Base-by-base conservation (phyloP, 2,113 vertebrate genomes). In the Trochalopteron elliotii region DNA sequence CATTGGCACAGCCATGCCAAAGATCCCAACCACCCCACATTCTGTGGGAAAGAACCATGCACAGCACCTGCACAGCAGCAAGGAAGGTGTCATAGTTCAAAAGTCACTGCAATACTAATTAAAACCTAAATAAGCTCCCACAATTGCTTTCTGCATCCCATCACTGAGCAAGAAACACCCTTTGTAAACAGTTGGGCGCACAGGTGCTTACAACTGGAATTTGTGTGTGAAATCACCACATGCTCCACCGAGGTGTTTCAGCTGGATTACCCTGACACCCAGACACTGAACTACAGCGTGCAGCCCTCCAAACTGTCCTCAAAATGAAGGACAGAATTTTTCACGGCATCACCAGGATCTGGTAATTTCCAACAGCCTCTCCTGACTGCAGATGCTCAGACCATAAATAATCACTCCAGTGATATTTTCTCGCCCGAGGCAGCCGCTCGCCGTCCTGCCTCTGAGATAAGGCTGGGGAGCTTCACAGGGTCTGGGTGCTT, bases 371-470 rank as follows among this genome's bases (percentile, higher is more conserved):
- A 80, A 15, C 40, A 65, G 88, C 90, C 89, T 78, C 76, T 81
- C 76, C 92, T 52, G 77, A 4, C 89, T 64, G 89, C 57, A 24
- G 95, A 72, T 55, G 93, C 91, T 95, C 81, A 57, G 77, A 53
- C 89, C 42, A 24, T 76, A 96, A 96, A 91, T 84, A 95, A 97
- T 94, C 93, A 69, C 81, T 7, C 9, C 74, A 42, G 74, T 50
- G 94, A 47, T 90, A 20, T 83, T 91, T 77, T 57, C 39, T 42
- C 15, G 93, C 96, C 85, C 0, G 27, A 91, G 87, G 94, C 95
- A n/a, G n/a, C 49, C 25, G 0, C 89, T 81, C 3, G 4, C 89
- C 1, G 18, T 27, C 76, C 90, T 94, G 90, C 90, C 95, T 95
- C 75, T 2, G 0, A 91, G 94, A 94, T 88, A 94, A 91, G 75